Percentiles rank a stretch among this genome's conserved stretches.
phyloP scores from a whole-genome alignment of 2,888 invertebrate species.

The Latrodectus hesperus region DNA sequence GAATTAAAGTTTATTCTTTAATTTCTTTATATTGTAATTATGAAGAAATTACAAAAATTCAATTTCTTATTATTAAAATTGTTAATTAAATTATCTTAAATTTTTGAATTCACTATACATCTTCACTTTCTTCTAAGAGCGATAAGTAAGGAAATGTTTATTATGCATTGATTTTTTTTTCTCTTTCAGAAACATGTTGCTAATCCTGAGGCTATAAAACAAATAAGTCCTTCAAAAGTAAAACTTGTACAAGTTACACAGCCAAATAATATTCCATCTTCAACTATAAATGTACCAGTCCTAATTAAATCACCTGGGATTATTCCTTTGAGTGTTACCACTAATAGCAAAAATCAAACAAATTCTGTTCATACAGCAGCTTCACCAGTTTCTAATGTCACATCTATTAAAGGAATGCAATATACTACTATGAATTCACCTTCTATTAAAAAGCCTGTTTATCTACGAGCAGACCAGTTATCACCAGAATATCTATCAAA shows the following conservation, averaged over 20 bases:
- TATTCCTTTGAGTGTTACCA: not conserved
- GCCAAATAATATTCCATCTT: slow-evolving; percentile 1
- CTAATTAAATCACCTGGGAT: slow-evolving; percentile 37
- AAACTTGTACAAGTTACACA: slow-evolving; percentile 27
- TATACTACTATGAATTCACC: slow-evolving; percentile 14
- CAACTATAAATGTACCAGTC: slow-evolving; percentile 39
- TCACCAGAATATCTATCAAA: slow-evolving; percentile 26
- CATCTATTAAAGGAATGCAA: slow-evolving; percentile 10
- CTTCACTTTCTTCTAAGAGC: no score
- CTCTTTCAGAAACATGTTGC: slow-evolving; percentile 32
- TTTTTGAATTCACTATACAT: no score
- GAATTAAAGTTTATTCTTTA: no score
- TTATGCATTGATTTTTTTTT: not conserved
- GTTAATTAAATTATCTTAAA: no score
- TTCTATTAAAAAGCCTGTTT: slow-evolving; percentile 28
- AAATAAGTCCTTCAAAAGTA: slow-evolving; percentile 1
- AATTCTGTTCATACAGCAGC: slow-evolving; percentile 20
- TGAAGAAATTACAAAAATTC: no score
- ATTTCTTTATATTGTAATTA: no score
- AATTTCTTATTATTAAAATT: no score
- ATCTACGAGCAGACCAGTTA: slow-evolving; percentile 41
- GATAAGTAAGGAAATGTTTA: no score
- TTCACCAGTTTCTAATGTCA: slow-evolving; percentile 11
- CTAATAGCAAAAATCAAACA: slow-evolving; percentile 14
- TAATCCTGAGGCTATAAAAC: slow-evolving; percentile 10